Conservation (phyloP, 2,888 invertebrate genomes). For the Melipona beecheii region DNA sequence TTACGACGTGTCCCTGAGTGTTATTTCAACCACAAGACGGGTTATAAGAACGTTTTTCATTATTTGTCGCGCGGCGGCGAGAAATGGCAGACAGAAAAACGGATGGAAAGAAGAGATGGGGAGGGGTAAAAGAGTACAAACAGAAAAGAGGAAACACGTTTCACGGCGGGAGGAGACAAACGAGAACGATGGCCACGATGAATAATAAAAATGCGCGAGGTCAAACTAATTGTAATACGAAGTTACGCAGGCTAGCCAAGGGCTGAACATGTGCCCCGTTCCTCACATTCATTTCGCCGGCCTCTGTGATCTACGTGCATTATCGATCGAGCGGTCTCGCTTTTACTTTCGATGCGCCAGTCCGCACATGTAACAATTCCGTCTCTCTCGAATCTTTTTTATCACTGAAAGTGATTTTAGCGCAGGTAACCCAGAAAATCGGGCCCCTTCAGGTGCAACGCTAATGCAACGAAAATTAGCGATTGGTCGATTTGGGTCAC, state of each 20-base stretch:
- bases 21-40: not conserved
- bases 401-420: too few relatives aligned
- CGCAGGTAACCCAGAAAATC: too few relatives aligned
- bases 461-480: too few relatives aligned
- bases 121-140: too few relatives aligned
- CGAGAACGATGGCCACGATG: slow-evolving; percentile 59
- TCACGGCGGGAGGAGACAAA: slow-evolving; percentile 34
- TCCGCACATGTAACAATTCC: slow-evolving; percentile 51
- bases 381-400: slow-evolving; percentile 33
- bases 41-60: slow-evolving; percentile 7
- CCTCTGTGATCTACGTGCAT: slow-evolving; percentile 47
- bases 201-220: slow-evolving; percentile 81
- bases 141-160: slow-evolving; percentile 52
- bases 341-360: slow-evolving; percentile 65
- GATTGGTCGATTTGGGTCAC: too few relatives aligned
- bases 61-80: not conserved
- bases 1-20: not conserved
- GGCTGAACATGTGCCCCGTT: slow-evolving; percentile 70
- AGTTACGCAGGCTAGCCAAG: slow-evolving; percentile 50
- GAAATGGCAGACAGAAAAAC: too few relatives aligned
- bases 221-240: slow-evolving; percentile 80
- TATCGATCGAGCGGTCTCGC: slow-evolving; percentile 47
- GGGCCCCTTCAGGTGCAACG: too few relatives aligned
- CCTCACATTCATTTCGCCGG: slow-evolving; percentile 75
- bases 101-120: not conserved